Evolutionary conservation across 2,888 invertebrate genomes (phyloP), one percentile per base, ranked within the genome.

Genomic region (Uloborus plumipes): DNA sequence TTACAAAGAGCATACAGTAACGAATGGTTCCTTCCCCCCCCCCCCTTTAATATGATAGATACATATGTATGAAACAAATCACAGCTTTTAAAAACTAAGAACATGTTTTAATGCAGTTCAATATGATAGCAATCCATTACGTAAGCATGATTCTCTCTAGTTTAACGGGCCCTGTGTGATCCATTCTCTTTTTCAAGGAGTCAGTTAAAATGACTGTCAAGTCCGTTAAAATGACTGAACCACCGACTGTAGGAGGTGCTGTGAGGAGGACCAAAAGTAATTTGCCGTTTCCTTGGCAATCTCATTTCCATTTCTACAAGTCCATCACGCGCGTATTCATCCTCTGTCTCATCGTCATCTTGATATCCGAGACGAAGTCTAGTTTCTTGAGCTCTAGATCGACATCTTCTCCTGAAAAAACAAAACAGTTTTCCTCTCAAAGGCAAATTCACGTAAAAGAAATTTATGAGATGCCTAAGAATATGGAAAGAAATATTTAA

Each of bases 231-330:
- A 58, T 83, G 77, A 61, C 66, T 77, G 20, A 83, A 73, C 83
- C 83, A 83, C n/a, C 77, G 61, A 18, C 83, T 83, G 69, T 83
- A 77, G 0, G 83, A 83, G 2, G 77, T 83, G 49, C 83, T 77
- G 20, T 83, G 76, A 11, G 77, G 72, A 11, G 83, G 83, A 0
- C 83, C 83, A 15, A 77, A 77, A 11, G 77, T 83, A 15, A 77
- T 77, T 47, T 83, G 77, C 22, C 83, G 39, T 51, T 83, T 83
- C 51, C 73, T 62, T 16, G 77, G 83, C n/a, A 83, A 26, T 51
- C 83, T 49, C 39, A 73, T 18, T n/a, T 76, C 72, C 39, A 49
- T 72, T 58, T 83, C 76, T 31, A 76, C 67, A 11, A 67, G 66
- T 26, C 76, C 77, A 18, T 75, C 61, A 26, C 47, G 11, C 39